Evolutionary conservation across 2,797 vertebrate genomes (phyloP).

Genomic region (Protonibea diacanthus): DNA sequence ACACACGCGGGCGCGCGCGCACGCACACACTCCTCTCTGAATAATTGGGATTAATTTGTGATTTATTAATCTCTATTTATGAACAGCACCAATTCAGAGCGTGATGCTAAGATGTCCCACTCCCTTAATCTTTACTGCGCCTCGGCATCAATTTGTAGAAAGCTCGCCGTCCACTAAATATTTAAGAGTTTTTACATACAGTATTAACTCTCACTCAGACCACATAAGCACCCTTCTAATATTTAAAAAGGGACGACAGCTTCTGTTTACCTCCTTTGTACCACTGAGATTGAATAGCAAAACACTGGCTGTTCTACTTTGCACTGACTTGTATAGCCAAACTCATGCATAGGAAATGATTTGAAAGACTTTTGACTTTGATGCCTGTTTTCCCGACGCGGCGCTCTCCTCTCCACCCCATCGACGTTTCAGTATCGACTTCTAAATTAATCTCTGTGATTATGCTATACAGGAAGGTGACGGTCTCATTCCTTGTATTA

Average conservation of each 20-base stretch:
- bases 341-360: constrained; percentile 65
- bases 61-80: constrained; percentile 42
- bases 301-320: constrained; percentile 60
- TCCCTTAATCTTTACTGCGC: constrained; percentile 34
- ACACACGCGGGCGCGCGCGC: not conserved
- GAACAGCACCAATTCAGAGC: constrained; percentile 11
- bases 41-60: constrained; percentile 26
- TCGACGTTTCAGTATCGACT: constrained; percentile 54
- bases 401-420: constrained; percentile 24
- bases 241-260: constrained; percentile 49
- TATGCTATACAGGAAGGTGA: constrained; percentile 73
- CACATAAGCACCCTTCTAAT: constrained; percentile 13
- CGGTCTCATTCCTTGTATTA: constrained; percentile 66
- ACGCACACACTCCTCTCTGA: constrained; percentile 11
- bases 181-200: constrained; percentile 31
- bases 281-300: constrained; percentile 51
- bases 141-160: constrained; percentile 23
- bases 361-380: constrained; percentile 65
- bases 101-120: constrained; percentile 8
- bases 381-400: constrained; percentile 53
- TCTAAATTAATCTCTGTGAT: constrained; percentile 80
- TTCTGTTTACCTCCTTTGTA: constrained; percentile 63
- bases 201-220: constrained; percentile 36
- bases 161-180: constrained; percentile 46
- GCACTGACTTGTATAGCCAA: constrained; percentile 43